Evolutionary conservation across 2,113 vertebrate species (phyloP), one percentile per base, ranked within the genome.

Genomic region (Centrocercus urophasianus): DNA sequence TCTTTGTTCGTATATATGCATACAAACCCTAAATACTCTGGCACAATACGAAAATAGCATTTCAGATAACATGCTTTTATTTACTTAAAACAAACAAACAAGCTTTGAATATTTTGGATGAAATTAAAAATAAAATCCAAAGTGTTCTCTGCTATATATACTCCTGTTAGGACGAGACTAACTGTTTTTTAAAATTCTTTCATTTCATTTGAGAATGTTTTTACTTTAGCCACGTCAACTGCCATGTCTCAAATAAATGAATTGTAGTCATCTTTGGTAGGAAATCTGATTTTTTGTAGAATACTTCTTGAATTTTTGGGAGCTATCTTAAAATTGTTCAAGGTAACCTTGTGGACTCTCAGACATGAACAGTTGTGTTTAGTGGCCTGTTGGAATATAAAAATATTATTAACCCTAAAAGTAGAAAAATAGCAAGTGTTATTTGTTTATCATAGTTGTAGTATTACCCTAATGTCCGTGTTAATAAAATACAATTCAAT

Each of bases 231-330:
- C 5, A 77, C 11, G 83, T 93, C 11, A 93, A 56, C 21, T 64
- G 14, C 43, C 77, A 0, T 65, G 12, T 89, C 70, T 92, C 27
- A 82, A 16, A 50, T 66, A 13, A 91, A 64, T 81, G 11, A 74
- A 36, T 93, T 83, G 11, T 72, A 50, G 16, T 92, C 34, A 86
- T 57, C 45, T 32, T 16, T 72, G 42, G 28, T 38, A 89, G 17
- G 91, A 95, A 94, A 86, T 67, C 65, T 87, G 56, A 43, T 85
- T 90, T 88, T 32, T 71, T 93, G 42, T 61, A 38, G 11, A 11
- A 50, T 50, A 24, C 22, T 50, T 36, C 38, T 83, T 10, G 85
- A 8, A 82, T 95, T 54, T 52, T 36, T 84, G 13, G 81, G 79
- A 78, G 64, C 80, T 90, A 9, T 86, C 45, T 75, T 60, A 7